Evolutionary conservation across 2,113 vertebrate genomes (phyloP), one percentile per base, ranked within the genome.

Genomic region (Paramisgurnus dabryanus): DNA sequence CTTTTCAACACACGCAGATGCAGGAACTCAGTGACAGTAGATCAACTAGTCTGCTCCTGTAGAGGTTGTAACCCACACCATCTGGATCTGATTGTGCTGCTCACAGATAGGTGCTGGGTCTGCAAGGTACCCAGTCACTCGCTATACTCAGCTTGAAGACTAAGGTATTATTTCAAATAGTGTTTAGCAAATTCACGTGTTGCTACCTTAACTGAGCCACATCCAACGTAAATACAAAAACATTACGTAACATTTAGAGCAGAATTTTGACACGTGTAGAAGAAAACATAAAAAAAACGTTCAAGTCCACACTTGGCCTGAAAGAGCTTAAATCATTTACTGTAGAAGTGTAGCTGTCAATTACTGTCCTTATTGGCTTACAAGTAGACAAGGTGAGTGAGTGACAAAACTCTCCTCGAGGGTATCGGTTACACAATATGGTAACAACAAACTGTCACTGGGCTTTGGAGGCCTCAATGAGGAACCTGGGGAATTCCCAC

Each of bases 51-150:
- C 85, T 91, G 90, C 92, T 92, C 92, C 90, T 83, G 80, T 49
- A 87, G 85, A 91, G 95, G 94, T 95, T 94, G 94, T 88, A 87
- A 90, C 88, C 90, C 86, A 87, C 84, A 95, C 95, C 97, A 99
- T 98, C 97, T 99, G 96, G 91, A 95, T 94, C 95, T 96, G 93
- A 98, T 98, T 93, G 90, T 93, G 91, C 89, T 91, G 89, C 90
- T 89, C 70, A 86, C 91, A 91, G 95, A 89, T 81, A 93, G 90
- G 91, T 88, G 89, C 93, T 95, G 57, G 34, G 78, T 83, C 92
- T 88, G 85, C 90, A 86, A 87, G 87, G 89, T 87, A 74, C 45
- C 4, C 39, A 49, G 27, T 17, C 34, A 15, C 6, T 10, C 5
- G 43, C 67, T 47, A 63, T 80, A 75, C 81, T 78, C 43, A 43